Base-by-base conservation (phyloP, 1,140 invertebrate genomes). In the Calosoma granatense region DNA sequence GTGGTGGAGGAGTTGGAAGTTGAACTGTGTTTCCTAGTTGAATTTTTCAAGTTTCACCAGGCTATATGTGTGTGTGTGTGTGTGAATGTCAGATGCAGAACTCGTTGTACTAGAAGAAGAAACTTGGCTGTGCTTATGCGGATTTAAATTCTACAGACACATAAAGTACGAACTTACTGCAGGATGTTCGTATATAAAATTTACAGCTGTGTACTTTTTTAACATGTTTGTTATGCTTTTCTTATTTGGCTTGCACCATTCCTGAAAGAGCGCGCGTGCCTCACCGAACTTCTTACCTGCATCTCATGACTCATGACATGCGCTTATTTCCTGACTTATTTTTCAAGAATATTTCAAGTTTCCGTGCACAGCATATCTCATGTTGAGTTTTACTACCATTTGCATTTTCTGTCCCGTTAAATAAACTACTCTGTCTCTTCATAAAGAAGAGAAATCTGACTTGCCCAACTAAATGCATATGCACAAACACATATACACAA, bases 181-280 rank as follows among this genome's bases (percentile, higher is more conserved):
- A 47, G 6, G 41, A 47, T 47, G 41, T 47, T 47, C 41, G 41
- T 47, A 47, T 47, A 47, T 47, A 47, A 47, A 47, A 47, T 47
- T 47, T 47, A 47, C 41, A 47, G 41, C 6, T 47, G 6, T 30
- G 4, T 30, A 4, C 26, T 30, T 30, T 30, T 30, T 14, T 30
- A 6, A 30, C 26, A 11, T 12, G 15, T 17, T 9, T 47, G 41
- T 11, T 47, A 17, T 47, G 3, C 17, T 47, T 47, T 11, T 47
- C 6, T 47, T 17, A 11, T 17, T 6, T 30, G 4, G 14, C 14
- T 30, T 30, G 4, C 4, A 6, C 6, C 26, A 6, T 30, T 30
- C 26, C 14, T 30, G 14, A 14, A 30, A 4, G 14, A 4, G 26
- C 26, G 4, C 14, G 26, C 4, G 41, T n/a, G n/a, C n/a, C n/a